Conservation (phyloP, 2,113 vertebrate genomes). For the Rattus rattus region DNA sequence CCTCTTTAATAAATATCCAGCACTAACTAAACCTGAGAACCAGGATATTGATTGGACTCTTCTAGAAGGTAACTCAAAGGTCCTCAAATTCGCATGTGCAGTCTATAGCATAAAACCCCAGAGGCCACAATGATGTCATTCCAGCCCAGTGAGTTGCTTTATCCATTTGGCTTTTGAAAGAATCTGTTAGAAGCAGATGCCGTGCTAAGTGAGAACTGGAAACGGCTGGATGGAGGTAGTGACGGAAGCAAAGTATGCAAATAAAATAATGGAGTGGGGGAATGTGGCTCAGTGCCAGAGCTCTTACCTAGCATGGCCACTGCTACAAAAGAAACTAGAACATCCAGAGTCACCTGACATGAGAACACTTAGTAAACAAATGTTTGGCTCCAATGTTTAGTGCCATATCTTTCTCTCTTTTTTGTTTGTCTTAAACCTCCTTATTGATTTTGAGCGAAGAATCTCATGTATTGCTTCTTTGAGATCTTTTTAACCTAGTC, state of each 20-base stretch:
- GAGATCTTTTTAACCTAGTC: background rate
- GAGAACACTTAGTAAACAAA: slow-evolving; percentile 40
- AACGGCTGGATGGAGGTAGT: background rate
- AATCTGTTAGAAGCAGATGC: background rate
- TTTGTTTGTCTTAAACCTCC: background rate
- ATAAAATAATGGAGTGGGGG: background rate
- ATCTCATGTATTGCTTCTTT: background rate
- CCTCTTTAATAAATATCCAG: slow-evolving; percentile 97
- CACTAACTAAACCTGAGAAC: slow-evolving; percentile 95
- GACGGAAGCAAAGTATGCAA: slow-evolving; percentile 5
- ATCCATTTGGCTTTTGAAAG: background rate
- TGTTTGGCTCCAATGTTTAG: slow-evolving; percentile 42
- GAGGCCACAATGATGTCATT: background rate
- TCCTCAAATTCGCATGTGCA: background rate
- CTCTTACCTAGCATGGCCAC: background rate
- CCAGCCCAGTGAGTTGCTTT: background rate
- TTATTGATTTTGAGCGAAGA: background rate
- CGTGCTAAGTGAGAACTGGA: slow-evolving; percentile 1
- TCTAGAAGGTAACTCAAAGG: slow-evolving; percentile 89
- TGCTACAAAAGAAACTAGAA: background rate
- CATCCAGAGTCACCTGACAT: background rate
- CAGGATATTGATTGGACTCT: slow-evolving; percentile 93
- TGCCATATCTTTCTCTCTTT: too few species aligned
- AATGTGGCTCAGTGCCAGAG: background rate
- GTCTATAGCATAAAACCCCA: background rate